phyloP scores from a whole-genome alignment of 2,113 vertebrate genomes.

The Cariama cristata region DNA sequence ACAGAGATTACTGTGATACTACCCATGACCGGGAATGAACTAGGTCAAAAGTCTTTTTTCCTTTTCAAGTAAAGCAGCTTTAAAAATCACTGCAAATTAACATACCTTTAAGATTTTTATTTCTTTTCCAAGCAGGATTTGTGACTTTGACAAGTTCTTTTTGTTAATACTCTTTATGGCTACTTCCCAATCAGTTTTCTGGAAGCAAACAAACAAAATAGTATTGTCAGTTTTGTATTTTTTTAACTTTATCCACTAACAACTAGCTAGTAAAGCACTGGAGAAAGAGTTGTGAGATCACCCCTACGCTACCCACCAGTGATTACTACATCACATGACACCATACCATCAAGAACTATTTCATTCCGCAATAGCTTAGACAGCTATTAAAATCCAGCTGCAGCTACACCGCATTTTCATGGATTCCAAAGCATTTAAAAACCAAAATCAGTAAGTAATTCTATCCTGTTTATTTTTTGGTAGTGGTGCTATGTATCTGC shows the following conservation, averaged over 20 bases:
- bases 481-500: neutral
- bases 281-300: neutral
- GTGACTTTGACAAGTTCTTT: conserved; percentile 98
- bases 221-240: neutral
- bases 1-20: neutral
- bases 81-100: conserved; percentile 46
- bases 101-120: conserved; percentile 98
- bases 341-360: conserved; percentile 20
- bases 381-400: conserved; percentile 22
- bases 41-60: conserved; percentile 31
- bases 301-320: neutral
- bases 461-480: neutral
- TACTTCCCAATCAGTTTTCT: conserved; percentile 99
- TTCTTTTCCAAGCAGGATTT: conserved; percentile 98
- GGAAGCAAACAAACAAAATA: conserved; percentile 15
- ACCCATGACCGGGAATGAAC: conserved; percentile 3
- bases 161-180: conserved; percentile 99
- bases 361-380: conserved; percentile 21
- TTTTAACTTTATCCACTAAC: neutral
- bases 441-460: neutral
- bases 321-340: conserved; percentile 13
- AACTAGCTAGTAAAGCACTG: neutral
- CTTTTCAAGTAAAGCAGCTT: conserved; percentile 32
- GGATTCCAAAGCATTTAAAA: neutral
- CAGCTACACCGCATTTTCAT: neutral